These are phyloP conservation scores for Agrochola lota DNA, from an alignment of 2,888 invertebrate species.

Conservation along the genomic window DNA sequence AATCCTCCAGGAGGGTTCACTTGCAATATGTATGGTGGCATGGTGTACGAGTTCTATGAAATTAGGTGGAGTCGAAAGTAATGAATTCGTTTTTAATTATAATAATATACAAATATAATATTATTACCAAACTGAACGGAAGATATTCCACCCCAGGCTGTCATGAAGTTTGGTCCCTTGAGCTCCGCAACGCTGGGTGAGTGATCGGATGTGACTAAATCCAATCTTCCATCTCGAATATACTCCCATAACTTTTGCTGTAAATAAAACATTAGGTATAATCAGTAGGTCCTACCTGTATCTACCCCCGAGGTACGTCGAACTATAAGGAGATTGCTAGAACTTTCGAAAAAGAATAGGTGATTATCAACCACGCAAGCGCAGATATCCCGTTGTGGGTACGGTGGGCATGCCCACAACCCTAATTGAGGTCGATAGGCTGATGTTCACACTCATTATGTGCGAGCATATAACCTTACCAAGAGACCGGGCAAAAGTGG, in stretches of 20 bases:
- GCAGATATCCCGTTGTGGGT: no score
- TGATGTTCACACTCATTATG: no score
- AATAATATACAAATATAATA: no score
- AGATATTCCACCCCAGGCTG: slow-evolving; percentile 93
- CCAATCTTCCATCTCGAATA: slow-evolving; percentile 87
- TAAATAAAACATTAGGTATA: slow-evolving; percentile 26
- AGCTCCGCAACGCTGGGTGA: slow-evolving; percentile 91
- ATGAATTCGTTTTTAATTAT: no score
- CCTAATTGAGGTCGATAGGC: no score
- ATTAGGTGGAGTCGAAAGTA: no score
- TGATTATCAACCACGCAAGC: background rate
- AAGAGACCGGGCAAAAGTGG: no score
- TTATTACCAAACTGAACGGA: slow-evolving; percentile 92
- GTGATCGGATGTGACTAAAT: slow-evolving; percentile 92
- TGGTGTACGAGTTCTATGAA: no score
- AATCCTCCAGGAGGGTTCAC: no score
- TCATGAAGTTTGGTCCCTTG: slow-evolving; percentile 91
- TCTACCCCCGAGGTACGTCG: background rate
- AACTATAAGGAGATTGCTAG: background rate
- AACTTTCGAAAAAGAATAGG: background rate
- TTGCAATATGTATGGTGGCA: no score
- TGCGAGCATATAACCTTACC: no score
- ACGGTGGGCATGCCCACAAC: no score
- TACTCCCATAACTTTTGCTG: slow-evolving; percentile 91
- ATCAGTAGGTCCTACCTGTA: background rate